A percentile compares a stretch with the other conserved stretches of the same genome.
These are phyloP conservation scores for Mantis religiosa DNA, from an alignment of 2,888 invertebrate genomes.

Conservation along the genomic window DNA sequence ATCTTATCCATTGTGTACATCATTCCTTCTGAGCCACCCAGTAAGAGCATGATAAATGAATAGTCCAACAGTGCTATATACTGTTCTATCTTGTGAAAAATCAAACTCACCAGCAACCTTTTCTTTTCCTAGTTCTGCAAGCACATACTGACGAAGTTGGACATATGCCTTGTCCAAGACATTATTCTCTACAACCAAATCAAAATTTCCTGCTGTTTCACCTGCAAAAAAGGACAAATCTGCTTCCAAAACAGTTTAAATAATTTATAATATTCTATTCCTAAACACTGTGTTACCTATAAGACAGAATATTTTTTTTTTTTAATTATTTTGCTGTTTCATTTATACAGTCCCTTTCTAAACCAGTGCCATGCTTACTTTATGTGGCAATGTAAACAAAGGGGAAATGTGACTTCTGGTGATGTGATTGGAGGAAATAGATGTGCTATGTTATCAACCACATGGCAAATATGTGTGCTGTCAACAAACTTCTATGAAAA, in stretches of 20 bases:
- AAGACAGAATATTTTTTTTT: no score
- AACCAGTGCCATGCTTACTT: no score
- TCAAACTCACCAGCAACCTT: conserved; percentile 8
- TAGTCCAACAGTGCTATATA: background rate
- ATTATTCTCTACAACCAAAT: conserved; percentile 78
- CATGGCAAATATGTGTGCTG: no score
- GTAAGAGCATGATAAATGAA: background rate
- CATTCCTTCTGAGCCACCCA: background rate
- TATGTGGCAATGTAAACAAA: no score
- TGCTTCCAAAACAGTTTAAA: background rate
- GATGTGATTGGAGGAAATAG: no score
- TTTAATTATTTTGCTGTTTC: no score
- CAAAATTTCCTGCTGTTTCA: conserved; percentile 70
- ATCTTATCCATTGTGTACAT: background rate
- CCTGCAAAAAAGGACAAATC: conserved; percentile 42
- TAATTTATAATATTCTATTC: background rate
- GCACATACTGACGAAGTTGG: conserved; percentile 34
- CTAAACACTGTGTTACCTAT: background rate
- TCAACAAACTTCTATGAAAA: no score
- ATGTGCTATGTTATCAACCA: no score
- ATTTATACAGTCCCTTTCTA: no score
- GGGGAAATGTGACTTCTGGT: no score
- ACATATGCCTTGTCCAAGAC: conserved; percentile 75
- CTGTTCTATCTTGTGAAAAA: background rate
- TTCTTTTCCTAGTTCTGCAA: conserved; percentile 12